These are phyloP conservation scores for Scortum barcoo DNA, from an alignment of 2,113 vertebrate genomes.

Conservation along the genomic window DNA sequence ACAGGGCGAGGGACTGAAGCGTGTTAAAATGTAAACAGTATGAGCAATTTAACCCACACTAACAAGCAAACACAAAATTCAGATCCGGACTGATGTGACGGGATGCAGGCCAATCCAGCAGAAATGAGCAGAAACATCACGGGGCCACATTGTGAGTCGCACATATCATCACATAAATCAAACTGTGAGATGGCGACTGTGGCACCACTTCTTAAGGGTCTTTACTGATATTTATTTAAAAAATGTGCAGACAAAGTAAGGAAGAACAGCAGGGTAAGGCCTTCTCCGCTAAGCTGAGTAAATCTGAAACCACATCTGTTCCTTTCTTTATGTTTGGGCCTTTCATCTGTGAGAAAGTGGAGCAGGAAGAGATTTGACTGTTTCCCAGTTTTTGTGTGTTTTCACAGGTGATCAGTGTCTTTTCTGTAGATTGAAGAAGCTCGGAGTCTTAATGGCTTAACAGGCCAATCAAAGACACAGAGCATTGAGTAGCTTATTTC, in stretches of 20 bases:
- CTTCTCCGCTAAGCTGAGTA: conserved; percentile 14
- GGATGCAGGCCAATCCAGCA: neutral
- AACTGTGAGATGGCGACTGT: neutral
- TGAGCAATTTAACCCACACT: neutral
- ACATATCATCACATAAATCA: neutral
- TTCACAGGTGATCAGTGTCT: neutral
- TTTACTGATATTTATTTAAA: neutral
- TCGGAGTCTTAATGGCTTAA: too few species aligned
- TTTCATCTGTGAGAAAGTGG: conserved; percentile 14
- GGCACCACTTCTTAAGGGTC: neutral
- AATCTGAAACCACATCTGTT: conserved; percentile 37
- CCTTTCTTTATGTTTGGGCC: neutral
- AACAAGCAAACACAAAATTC: neutral
- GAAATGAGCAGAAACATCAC: neutral
- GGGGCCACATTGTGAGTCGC: conserved; percentile 4
- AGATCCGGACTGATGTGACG: neutral
- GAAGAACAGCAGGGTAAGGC: conserved; percentile 19
- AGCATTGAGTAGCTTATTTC: too few species aligned
- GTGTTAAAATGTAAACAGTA: neutral
- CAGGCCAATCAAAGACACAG: too few species aligned
- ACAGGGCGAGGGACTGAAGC: neutral
- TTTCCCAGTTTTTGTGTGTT: neutral
- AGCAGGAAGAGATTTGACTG: conserved; percentile 13
- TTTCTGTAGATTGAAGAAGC: neutral
- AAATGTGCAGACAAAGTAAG: neutral